phyloP scores from a whole-genome alignment of 2,888 invertebrate species.

The Hartigia nigra region DNA sequence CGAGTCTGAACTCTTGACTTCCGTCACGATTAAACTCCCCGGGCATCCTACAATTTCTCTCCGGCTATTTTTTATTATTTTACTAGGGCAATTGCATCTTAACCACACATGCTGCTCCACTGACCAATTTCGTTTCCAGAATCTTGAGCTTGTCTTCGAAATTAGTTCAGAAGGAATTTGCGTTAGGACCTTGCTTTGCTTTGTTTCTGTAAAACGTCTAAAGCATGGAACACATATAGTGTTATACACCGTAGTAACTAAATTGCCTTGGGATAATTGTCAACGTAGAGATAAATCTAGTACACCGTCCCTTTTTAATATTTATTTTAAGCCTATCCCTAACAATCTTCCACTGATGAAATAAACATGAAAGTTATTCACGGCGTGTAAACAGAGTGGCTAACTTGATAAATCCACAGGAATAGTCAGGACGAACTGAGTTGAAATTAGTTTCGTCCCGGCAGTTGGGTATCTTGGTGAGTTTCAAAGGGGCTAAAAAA shows the following conservation, averaged over 20 bases:
- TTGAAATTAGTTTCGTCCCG: conserved; percentile 25
- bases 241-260: background rate
- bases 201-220: background rate
- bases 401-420: conserved; percentile 14
- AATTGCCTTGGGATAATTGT: background rate
- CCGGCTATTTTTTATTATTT: background rate
- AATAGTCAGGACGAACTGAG: conserved; percentile 17
- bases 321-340: background rate
- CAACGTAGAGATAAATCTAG: background rate
- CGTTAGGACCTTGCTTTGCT: background rate
- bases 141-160: background rate
- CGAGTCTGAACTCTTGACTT: background rate
- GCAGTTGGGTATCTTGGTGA: background rate
- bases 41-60: background rate
- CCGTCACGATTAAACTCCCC: background rate
- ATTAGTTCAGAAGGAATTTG: background rate
- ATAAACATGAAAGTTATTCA: background rate
- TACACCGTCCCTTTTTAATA: background rate
- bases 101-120: background rate
- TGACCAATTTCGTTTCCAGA: background rate
- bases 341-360: background rate
- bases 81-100: background rate
- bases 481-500: background rate
- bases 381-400: background rate
- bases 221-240: background rate